Conservation (phyloP, 35 echinoderm and acorn worm genomes). For the Lytechinus variegatus region DNA sequence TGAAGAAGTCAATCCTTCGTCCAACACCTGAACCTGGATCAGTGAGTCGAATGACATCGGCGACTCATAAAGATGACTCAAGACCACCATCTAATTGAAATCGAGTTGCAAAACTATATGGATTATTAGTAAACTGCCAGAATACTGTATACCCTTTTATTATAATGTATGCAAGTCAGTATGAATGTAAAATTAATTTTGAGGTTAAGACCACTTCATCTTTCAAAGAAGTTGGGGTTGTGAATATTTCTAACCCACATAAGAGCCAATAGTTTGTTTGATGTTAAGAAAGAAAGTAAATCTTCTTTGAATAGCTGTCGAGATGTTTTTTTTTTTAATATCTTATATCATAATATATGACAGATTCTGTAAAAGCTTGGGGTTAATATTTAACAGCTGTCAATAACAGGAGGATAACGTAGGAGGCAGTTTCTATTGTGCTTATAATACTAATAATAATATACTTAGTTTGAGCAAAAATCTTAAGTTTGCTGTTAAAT, state of each 20-base stretch:
- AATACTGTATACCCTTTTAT: too few relatives aligned
- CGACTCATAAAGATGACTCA: neutral
- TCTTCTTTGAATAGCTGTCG: too few relatives aligned
- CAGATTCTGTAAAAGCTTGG: too few relatives aligned
- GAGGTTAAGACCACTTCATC: neutral
- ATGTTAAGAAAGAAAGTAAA: too few relatives aligned
- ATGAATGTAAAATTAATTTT: too few relatives aligned
- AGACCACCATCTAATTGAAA: conserved; percentile 36
- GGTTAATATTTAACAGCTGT: neutral
- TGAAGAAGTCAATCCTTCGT: conserved; percentile 39
- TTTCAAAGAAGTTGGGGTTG: neutral
- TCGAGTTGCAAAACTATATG: too few relatives aligned
- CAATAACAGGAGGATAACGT: neutral
- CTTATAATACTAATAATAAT: neutral
- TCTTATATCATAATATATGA: too few relatives aligned
- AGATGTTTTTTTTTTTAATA: too few relatives aligned
- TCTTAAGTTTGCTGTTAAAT: neutral
- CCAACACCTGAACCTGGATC: conserved; percentile 22
- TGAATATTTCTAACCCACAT: neutral
- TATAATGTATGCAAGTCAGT: too few relatives aligned
- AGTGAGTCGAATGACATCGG: neutral
- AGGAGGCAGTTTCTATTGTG: neutral
- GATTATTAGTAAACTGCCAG: too few relatives aligned
- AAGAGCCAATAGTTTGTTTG: too few relatives aligned
- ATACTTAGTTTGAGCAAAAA: neutral